These are phyloP conservation scores for Anabas testudineus DNA, from an alignment of 2,797 vertebrate species.

Conservation along the genomic window DNA sequence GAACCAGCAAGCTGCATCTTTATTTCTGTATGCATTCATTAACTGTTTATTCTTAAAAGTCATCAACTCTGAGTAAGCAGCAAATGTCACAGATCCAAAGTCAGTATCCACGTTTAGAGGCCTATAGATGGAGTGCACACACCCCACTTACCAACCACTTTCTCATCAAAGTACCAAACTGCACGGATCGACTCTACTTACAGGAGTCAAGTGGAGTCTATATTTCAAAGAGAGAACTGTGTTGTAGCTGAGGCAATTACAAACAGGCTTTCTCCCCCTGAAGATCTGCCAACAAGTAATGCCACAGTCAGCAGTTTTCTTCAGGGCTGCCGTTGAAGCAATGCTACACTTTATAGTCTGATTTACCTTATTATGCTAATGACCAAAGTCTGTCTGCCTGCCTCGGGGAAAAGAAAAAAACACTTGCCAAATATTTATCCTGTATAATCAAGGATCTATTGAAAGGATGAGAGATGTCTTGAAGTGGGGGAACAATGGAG, in stretches of 20 bases:
- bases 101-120: slow-evolving; percentile 5
- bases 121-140: slow-evolving; percentile 20
- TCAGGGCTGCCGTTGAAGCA: slow-evolving; percentile 53
- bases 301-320: slow-evolving; percentile 74
- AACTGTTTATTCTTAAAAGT: neutral
- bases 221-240: slow-evolving; percentile 60
- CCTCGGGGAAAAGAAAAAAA: slow-evolving; percentile 45
- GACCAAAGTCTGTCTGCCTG: slow-evolving; percentile 60
- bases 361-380: slow-evolving; percentile 77
- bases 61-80: neutral
- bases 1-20: neutral
- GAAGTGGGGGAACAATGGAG: slow-evolving; percentile 57
- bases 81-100: neutral
- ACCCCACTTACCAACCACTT: slow-evolving; percentile 38
- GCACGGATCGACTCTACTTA: slow-evolving; percentile 54
- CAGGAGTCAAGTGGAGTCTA: slow-evolving; percentile 64
- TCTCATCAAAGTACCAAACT: slow-evolving; percentile 61
- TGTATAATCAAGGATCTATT: slow-evolving; percentile 62
- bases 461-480: slow-evolving; percentile 52
- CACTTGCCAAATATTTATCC: slow-evolving; percentile 64
- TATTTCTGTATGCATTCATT: neutral
- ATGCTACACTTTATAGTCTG: slow-evolving; percentile 61
- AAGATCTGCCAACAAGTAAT: slow-evolving; percentile 64
- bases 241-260: slow-evolving; percentile 67
- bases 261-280: slow-evolving; percentile 62